Base-by-base conservation (phyloP, 2,888 invertebrate species). In the Cephus pygmeus region DNA sequence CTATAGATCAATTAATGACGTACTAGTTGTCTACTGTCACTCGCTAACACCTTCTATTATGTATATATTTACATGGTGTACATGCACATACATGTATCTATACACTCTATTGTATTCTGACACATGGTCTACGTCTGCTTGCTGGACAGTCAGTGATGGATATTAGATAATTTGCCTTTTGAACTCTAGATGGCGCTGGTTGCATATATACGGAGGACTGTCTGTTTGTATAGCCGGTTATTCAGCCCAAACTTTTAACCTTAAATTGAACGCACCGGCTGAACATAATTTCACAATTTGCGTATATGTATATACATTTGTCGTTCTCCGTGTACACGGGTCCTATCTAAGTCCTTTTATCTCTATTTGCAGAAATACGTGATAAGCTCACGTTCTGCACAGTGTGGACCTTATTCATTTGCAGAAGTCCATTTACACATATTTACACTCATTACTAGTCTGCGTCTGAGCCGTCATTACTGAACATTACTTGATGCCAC, bases 131-230 rank as follows among this genome's bases (percentile, higher is more conserved):
- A 15, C 4, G 36, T 4, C 40, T 40, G 15, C 15, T 6, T 40
- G 40, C 40, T 40, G 31, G 76, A 15, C 81, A 78, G 77, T 80
- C 77, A 79, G 77, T 80, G 81, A 81, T 78, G 78, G 81, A 80
- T 78, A 80, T 81, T 81, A 80, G 80, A 75, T 77, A 73, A 78
- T 81, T 78, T 71, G 77, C 78, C 78, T 4, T 40, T 40, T 15
- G 15, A 15, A 15, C 1, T 40, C 0, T 1, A 40, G 40, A 40
- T 15, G 15, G 40, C 6, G 15, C 40, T 15, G 6, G 40, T 40
- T 2, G 40, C 40, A 15, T 15, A 40, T 40, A 6, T 4, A 40
- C 12, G 12, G 4, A 15, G 1, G 40, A 40, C 36, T 36, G 15
- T 1, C 3, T 4, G 15, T 6, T 6, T 40, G 4, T 40, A 6